These are phyloP conservation scores for Mastacembelus armatus DNA, from an alignment of 2,797 vertebrate species.

Conservation along the genomic window DNA sequence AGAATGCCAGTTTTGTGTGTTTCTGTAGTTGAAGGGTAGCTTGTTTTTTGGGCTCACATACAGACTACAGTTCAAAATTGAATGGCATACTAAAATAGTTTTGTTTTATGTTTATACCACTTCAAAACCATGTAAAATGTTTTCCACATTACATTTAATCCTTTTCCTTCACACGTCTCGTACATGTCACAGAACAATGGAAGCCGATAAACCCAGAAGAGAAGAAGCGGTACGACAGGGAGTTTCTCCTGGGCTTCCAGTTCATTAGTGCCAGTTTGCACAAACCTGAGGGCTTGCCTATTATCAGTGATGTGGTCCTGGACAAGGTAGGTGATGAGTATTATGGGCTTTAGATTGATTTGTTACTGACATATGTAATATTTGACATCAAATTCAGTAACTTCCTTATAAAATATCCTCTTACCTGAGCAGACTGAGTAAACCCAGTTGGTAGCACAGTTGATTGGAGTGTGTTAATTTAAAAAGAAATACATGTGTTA, in stretches of 20 bases:
- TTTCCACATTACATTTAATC: not conserved
- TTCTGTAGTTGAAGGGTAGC: no score
- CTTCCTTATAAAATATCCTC: no score
- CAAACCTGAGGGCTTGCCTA: conserved; percentile 95
- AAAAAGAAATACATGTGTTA: no score
- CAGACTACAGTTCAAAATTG: no score
- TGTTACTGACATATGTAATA: not conserved
- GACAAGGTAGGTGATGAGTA: conserved; percentile 88
- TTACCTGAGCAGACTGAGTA: not conserved
- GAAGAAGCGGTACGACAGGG: conserved; percentile 94
- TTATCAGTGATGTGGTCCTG: conserved; percentile 94
- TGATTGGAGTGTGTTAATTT: no score
- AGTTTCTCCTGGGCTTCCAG: conserved; percentile 95
- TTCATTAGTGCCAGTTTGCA: conserved; percentile 94
- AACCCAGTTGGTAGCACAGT: no score
- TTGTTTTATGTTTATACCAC: no score
- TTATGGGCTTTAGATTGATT: not conserved
- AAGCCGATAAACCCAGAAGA: conserved; percentile 94
- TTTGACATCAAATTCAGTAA: no score
- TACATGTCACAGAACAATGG: conserved; percentile 86
- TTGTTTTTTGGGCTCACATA: no score
- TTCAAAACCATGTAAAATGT: no score
- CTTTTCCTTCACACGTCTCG: not conserved
- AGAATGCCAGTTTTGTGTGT: no score
- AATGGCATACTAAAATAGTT: no score